A percentile compares a stretch with the other conserved stretches of the same genome.
phyloP scores from a whole-genome alignment of 2,113 vertebrate genomes.

The Ophiodon elongatus region DNA sequence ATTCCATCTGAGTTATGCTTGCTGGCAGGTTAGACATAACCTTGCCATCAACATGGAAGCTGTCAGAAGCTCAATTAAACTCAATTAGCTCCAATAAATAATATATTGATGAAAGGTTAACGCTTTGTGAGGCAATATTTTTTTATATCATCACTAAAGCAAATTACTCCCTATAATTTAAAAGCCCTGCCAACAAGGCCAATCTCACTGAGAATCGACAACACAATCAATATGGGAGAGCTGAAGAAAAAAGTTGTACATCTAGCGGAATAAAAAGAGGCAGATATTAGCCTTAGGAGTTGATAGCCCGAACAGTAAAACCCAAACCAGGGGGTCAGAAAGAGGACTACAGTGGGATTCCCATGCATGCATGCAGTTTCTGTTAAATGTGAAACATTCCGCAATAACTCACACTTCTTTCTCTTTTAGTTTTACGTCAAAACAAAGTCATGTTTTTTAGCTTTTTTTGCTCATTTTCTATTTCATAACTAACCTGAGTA shows the following conservation, averaged over 20 bases:
- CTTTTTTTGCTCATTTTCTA: neutral
- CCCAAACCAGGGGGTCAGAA: neutral
- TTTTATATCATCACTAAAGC: conserved; percentile 7
- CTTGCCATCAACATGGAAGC: neutral
- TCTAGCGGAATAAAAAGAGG: neutral
- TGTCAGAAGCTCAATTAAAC: neutral
- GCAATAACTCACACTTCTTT: neutral
- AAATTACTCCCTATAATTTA: conserved; percentile 5
- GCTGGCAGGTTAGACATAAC: neutral
- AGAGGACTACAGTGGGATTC: neutral
- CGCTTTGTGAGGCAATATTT: conserved; percentile 8
- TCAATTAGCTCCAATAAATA: neutral
- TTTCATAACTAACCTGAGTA: neutral
- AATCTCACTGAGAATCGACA: conserved; percentile 7
- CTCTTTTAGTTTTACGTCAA: neutral
- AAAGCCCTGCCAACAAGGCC: conserved; percentile 12
- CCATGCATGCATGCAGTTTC: neutral
- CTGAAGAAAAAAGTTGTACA: neutral
- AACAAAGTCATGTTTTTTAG: neutral
- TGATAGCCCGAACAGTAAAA: neutral
- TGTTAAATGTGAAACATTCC: neutral
- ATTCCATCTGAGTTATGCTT: neutral
- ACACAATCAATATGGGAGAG: neutral
- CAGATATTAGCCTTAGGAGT: neutral
- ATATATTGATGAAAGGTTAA: conserved; percentile 29